Evolutionary conservation across 2,113 vertebrate species (phyloP).

Genomic region (Cavia aperea): DNA sequence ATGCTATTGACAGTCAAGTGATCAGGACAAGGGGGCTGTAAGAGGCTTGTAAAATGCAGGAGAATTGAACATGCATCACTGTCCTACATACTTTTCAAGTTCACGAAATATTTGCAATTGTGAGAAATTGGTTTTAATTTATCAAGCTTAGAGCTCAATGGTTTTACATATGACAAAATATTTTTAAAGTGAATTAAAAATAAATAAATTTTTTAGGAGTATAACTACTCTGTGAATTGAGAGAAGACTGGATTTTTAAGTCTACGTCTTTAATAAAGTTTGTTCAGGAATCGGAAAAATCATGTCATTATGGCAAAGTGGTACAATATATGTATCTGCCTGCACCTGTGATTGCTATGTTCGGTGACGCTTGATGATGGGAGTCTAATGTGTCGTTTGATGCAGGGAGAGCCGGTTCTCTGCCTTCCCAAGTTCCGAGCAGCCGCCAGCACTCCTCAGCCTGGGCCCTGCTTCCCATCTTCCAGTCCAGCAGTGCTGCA

Average conservation of each 20-base stretch:
- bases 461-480: background rate
- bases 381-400: too few relatives aligned
- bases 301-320: background rate
- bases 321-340: background rate
- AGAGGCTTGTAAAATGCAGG: background rate
- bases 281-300: background rate
- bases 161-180: background rate
- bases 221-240: background rate
- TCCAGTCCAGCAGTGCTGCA: background rate
- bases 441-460: background rate
- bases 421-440: background rate
- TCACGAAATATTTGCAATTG: background rate
- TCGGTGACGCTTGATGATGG: background rate
- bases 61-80: background rate
- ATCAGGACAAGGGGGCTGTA: background rate
- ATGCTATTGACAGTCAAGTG: background rate
- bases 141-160: background rate
- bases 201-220: conserved; percentile 11
- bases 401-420: background rate
- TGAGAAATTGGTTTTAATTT: background rate
- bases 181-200: conserved; percentile 17
- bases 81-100: background rate
- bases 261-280: background rate
- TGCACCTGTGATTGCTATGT: background rate
- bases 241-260: background rate